Conservation (phyloP, 2,113 vertebrate genomes). For the Bubo scandiacus region DNA sequence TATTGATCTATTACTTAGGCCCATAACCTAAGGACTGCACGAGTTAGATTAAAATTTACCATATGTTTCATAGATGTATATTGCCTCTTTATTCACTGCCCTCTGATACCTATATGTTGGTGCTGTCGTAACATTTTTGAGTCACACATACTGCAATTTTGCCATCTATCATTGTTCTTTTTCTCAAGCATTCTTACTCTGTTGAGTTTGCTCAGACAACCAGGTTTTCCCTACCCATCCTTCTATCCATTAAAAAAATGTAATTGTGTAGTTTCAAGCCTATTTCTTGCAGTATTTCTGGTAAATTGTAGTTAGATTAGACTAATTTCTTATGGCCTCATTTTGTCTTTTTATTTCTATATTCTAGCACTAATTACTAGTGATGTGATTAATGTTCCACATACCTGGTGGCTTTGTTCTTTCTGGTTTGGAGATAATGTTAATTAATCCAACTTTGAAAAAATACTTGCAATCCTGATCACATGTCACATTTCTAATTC, state of each 20-base stretch:
- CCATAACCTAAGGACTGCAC: background rate
- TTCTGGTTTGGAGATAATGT: conserved; percentile 70
- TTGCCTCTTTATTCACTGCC: background rate
- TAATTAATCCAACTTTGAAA: conserved; percentile 75
- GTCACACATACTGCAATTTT: background rate
- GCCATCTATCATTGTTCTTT: background rate
- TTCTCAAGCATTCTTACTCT: background rate
- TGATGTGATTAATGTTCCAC: conserved; percentile 74
- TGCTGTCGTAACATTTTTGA: background rate
- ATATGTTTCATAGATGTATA: background rate
- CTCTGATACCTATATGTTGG: background rate
- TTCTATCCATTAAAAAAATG: background rate
- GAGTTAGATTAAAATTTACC: background rate
- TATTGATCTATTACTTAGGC: background rate
- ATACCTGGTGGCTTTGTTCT: conserved; percentile 69
- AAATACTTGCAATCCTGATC: conserved; percentile 47
- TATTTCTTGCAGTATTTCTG: conserved; percentile 35
- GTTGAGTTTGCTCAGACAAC: background rate
- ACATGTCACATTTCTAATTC: conserved; percentile 52
- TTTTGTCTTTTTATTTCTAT: conserved; percentile 69
- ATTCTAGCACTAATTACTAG: conserved; percentile 71
- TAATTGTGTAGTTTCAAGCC: background rate
- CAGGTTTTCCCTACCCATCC: background rate
- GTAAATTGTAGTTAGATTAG: conserved; percentile 38
- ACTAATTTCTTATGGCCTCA: conserved; percentile 61